phyloP scores from a whole-genome alignment of 1,140 invertebrate species.

The Heliconius melpomene region DNA sequence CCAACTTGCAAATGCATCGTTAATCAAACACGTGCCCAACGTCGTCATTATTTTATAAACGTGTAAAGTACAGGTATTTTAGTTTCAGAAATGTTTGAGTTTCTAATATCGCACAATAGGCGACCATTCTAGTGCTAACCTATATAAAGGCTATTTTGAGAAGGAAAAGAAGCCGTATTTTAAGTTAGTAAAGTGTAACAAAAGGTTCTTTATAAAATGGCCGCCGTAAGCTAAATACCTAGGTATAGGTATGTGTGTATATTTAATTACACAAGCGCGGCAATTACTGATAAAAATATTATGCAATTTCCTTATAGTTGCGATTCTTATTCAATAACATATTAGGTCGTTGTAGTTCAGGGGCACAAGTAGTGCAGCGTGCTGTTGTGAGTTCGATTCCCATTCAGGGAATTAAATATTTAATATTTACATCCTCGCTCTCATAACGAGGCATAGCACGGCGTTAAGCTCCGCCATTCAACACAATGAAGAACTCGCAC shows the following conservation, averaged over 20 bases:
- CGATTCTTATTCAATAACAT: background rate
- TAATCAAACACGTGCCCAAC: background rate
- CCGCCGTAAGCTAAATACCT: background rate
- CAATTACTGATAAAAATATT: slow-evolving; percentile 4
- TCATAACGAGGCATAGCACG: no score
- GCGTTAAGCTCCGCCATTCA: no score
- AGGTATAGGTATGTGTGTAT: background rate
- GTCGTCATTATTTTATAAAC: background rate
- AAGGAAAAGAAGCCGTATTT: background rate
- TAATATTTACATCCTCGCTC: no score
- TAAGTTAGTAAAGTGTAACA: background rate
- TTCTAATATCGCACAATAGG: slow-evolving; percentile 1
- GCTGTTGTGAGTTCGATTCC: no score
- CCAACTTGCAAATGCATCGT: background rate
- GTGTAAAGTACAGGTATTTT: background rate
- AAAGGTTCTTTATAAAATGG: slow-evolving; percentile 1
- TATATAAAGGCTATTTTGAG: background rate
- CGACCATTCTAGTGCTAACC: background rate
- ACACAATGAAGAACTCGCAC: no score
- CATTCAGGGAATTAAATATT: no score
- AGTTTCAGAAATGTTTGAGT: background rate
- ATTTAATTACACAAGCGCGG: background rate
- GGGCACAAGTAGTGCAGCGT: no score
- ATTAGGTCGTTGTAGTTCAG: background rate
- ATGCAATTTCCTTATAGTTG: background rate